Evolutionary conservation across 2,113 vertebrate genomes (phyloP), one percentile per base, ranked within the genome.

Genomic region (Romanogobio albipinnatus): DNA sequence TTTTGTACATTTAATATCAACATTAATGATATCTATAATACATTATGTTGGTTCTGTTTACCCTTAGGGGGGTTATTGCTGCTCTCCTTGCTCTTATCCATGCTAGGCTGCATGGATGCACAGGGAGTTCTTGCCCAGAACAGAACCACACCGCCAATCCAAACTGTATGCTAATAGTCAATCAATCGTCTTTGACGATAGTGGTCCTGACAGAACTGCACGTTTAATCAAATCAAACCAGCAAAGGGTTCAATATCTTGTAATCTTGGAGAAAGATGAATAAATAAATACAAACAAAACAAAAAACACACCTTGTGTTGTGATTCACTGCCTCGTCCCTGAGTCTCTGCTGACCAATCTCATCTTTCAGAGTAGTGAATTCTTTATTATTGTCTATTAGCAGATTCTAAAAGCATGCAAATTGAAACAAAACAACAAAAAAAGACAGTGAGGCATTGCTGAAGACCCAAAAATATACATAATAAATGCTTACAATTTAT

Each of bases 361-460:
- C 94, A 1, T 96, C 96, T 84, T 94, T 92, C 66, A 85, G 1
- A 0, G 96, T 97, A 87, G 92, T 91, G 87, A 98, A 98, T 85
- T 96, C 95, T 87, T 91, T 92, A 82, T 93, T 93, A 84, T 91
- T 94, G 92, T 98, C 96, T 82, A 97, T 89, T 82, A 96, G 89
- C 59, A 97, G 93, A 89, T 98, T 98, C 97, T 98, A 91, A 39
- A 79, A 47, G 58, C 51, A 76, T 47, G 77, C 15, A 90, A 53
- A 85, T 13, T 74, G 53, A 84, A n/a, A 74, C 19, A 83, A 47
- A 68, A n/a, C 19, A 47, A 11, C 58, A 68, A 58, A 75, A 4
- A 15, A 4, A 73, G 2, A 3, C 7, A 39, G 33, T 22, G n/a
- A 73, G 19, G 22, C 45, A 53, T 49, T 29, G 3, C 71, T 49